Conservation (phyloP, 2,888 invertebrate species). For the Lycophotia porphyrea region DNA sequence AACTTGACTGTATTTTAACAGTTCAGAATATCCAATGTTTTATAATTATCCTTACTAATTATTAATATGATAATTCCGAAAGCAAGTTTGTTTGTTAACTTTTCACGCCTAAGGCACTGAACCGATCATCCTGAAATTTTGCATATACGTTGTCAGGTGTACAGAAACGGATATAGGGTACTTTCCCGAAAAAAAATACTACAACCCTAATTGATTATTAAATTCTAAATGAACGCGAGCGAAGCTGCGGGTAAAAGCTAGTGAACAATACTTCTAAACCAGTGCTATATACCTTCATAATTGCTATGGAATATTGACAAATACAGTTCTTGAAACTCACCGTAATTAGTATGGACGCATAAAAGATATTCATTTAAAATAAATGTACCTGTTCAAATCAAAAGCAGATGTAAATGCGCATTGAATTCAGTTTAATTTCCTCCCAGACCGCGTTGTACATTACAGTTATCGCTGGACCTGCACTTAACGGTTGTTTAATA, state of each 20-base stretch:
- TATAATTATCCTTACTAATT: no score
- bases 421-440: conserved; percentile 48
- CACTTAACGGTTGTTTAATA: conserved; percentile 14
- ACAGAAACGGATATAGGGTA: no score
- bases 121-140: no score
- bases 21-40: background rate
- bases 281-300: background rate
- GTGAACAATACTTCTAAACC: background rate
- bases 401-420: conserved; percentile 25
- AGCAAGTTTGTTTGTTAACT: no score
- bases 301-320: background rate
- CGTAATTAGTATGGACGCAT: background rate
- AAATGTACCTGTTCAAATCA: conserved; percentile 9
- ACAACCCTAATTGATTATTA: no score
- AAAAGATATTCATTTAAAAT: no score
- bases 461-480: conserved; percentile 17
- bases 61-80: no score
- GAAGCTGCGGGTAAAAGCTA: no score
- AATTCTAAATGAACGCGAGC: no score
- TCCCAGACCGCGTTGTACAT: conserved; percentile 18
- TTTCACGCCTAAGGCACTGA: no score
- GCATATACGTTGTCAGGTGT: no score
- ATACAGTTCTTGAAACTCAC: background rate
- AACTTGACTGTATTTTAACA: background rate
- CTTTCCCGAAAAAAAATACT: no score